Percentiles rank a stretch among this genome's conserved stretches.
Conservation (phyloP, 2,797 vertebrate species). For the Carapus acus region DNA sequence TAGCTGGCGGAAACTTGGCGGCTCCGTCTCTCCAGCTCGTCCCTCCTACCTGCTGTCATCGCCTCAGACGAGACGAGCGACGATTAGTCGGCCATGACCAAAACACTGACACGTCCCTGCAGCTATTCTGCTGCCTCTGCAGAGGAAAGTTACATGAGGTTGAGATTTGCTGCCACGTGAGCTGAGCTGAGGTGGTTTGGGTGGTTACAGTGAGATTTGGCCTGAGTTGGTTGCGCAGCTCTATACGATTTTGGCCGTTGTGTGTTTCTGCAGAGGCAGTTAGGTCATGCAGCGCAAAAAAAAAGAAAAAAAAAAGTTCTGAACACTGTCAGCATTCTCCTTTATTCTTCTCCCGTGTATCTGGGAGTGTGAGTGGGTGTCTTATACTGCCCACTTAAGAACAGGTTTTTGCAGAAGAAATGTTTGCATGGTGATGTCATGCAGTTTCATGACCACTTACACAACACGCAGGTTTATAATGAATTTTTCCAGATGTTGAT, state of each 20-base stretch:
- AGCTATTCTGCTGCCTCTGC: not conserved
- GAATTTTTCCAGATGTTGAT: too few species aligned
- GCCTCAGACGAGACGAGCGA: not conserved
- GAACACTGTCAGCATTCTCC: not conserved
- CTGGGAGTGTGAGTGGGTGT: not conserved
- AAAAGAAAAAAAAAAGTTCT: conserved; percentile 8
- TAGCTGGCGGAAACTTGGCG: conserved; percentile 32
- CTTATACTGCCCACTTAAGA: not conserved
- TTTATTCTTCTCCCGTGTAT: too few species aligned
- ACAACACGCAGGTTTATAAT: too few species aligned
- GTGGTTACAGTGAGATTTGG: conserved; percentile 3
- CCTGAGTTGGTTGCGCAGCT: conserved; percentile 13
- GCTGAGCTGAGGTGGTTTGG: not conserved
- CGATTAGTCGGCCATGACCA: conserved; percentile 3
- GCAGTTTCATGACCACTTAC: not conserved
- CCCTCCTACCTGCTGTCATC: conserved; percentile 4
- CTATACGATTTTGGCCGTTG: conserved; percentile 6
- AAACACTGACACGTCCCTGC: conserved; percentile 19
- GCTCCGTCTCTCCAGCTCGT: conserved; percentile 15
- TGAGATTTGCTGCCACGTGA: conserved; percentile 5
- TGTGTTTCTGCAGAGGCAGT: not conserved
- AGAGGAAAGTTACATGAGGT: not conserved
- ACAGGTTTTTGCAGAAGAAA: not conserved
- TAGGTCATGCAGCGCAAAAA: conserved; percentile 9
- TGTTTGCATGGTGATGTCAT: not conserved